phyloP scores from a whole-genome alignment of 1,140 invertebrate genomes.

The Lineus longissimus region DNA sequence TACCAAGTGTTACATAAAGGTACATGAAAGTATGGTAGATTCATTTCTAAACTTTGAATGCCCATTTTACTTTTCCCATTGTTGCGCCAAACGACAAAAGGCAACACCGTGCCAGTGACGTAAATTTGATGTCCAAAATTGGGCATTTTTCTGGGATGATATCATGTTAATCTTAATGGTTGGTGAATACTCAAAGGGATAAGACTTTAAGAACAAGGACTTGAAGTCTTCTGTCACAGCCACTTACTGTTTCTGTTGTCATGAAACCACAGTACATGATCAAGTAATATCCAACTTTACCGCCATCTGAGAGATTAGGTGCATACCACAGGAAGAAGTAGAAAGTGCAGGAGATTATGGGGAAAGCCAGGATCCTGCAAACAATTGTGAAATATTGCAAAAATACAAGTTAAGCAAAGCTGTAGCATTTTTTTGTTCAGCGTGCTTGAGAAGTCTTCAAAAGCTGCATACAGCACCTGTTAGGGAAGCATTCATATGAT shows the following conservation, averaged over 20 bases:
- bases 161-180: too few species aligned
- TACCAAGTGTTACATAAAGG: not conserved
- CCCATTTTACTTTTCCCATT: too few species aligned
- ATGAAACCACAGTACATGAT: conserved; percentile 41
- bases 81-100: too few species aligned
- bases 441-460: not conserved
- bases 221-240: too few species aligned
- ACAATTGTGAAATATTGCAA: not conserved
- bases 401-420: conserved; percentile 2
- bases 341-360: conserved; percentile 34
- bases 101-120: too few species aligned
- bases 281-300: conserved; percentile 41
- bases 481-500: too few species aligned
- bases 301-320: conserved; percentile 31
- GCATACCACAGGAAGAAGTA: conserved; percentile 48
- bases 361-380: conserved; percentile 43
- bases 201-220: too few species aligned
- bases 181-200: too few species aligned
- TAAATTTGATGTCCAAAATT: too few species aligned
- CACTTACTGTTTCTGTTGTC: conserved; percentile 37
- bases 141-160: too few species aligned
- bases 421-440: not conserved
- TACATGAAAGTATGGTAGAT: too few species aligned
- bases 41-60: too few species aligned
- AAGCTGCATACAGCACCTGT: not conserved